phyloP scores from a whole-genome alignment of 2,888 invertebrate genomes.

The Drosophila borealis region DNA sequence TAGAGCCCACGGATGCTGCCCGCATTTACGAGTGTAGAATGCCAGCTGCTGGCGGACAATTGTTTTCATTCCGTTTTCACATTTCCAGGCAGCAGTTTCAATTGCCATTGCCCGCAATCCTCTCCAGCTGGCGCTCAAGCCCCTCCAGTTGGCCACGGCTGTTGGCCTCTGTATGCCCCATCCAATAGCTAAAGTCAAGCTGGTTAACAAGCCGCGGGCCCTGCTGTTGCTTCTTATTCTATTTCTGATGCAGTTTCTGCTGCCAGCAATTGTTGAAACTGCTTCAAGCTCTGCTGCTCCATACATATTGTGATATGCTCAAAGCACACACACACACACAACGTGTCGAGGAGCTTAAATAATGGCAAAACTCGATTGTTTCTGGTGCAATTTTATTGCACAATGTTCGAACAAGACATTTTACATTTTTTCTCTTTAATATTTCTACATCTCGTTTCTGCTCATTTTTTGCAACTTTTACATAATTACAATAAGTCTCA shows the following conservation, averaged over 20 bases:
- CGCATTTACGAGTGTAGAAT: constrained; percentile 11
- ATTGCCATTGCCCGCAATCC: constrained; percentile 24
- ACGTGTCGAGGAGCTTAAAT: not conserved
- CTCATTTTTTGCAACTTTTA: not conserved
- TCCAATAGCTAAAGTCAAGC: constrained; percentile 43
- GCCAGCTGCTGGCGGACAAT: constrained; percentile 31
- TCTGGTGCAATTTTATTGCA: no score
- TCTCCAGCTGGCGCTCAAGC: constrained; percentile 2
- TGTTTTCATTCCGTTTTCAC: constrained; percentile 34
- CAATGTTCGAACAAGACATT: not conserved
- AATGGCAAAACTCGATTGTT: no score
- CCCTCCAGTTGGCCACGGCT: constrained; percentile 21
- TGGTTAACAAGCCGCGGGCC: constrained; percentile 40
- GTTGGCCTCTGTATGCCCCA: constrained; percentile 17
- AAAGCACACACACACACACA: not conserved
- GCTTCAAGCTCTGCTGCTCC: constrained; percentile 10
- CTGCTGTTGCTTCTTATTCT: constrained; percentile 3
- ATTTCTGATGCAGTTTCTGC: constrained; percentile 2
- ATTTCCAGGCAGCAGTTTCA: constrained; percentile 34
- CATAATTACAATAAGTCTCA: not conserved
- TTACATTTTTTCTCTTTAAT: not conserved
- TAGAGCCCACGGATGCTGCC: constrained; percentile 7
- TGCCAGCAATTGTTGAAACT: constrained; percentile 6
- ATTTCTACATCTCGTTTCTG: not conserved
- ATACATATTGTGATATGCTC: not conserved